These are phyloP conservation scores for Lagocephalus sceleratus DNA, from an alignment of 2,797 vertebrate genomes.

Conservation along the genomic window DNA sequence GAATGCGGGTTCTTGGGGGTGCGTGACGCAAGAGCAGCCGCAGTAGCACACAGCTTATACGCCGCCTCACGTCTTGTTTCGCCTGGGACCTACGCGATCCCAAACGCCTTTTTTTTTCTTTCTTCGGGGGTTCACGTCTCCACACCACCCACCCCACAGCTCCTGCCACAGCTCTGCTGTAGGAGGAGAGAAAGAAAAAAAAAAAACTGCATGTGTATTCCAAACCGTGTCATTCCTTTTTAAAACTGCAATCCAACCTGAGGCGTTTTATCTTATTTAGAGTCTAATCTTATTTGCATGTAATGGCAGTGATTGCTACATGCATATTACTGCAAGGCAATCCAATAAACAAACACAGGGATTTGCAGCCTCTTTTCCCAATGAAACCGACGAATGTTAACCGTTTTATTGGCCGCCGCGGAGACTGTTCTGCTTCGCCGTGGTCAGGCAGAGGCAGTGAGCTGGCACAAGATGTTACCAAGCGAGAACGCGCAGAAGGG, in stretches of 20 bases:
- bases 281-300: neutral
- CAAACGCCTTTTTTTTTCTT: conserved; percentile 56
- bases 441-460: conserved; percentile 19
- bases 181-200: conserved; percentile 13
- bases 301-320: conserved; percentile 4
- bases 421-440: conserved; percentile 7
- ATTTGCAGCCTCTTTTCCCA: neutral
- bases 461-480: conserved; percentile 47
- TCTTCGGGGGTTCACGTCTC: conserved; percentile 36
- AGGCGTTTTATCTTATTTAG: conserved; percentile 5
- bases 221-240: conserved; percentile 5
- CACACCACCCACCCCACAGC: conserved; percentile 26
- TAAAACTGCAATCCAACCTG: neutral
- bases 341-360: conserved; percentile 10
- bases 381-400: conserved; percentile 22
- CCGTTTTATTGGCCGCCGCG: conserved; percentile 1
- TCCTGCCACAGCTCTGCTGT: conserved; percentile 13
- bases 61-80: conserved; percentile 55
- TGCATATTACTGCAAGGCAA: conserved; percentile 3
- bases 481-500: conserved; percentile 41
- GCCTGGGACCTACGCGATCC: conserved; percentile 54
- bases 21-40: conserved; percentile 51
- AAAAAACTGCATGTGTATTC: neutral
- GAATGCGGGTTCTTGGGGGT: conserved; percentile 43
- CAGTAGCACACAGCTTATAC: conserved; percentile 43